Evolutionary conservation across 2,113 vertebrate genomes (phyloP).

Genomic region (Chionodraco myersi): DNA sequence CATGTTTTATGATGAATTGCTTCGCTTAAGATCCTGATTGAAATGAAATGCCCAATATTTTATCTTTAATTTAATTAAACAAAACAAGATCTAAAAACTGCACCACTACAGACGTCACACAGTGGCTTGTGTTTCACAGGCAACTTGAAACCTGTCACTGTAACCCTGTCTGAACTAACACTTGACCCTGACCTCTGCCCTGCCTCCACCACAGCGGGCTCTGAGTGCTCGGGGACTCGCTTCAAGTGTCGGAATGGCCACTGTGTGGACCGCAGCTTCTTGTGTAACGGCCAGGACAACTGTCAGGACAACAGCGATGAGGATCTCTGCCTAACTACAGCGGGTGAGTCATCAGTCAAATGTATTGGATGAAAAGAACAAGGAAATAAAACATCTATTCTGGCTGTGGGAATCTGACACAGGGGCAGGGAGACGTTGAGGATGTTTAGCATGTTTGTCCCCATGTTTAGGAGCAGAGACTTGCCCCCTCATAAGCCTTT

Average conservation of each 20-base stretch:
- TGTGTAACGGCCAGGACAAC: slow-evolving; percentile 96
- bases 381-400: not conserved
- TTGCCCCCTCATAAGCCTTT: not conserved
- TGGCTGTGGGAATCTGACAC: not conserved
- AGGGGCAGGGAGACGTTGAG: not conserved
- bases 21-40: not conserved
- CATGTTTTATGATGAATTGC: slow-evolving; percentile 18
- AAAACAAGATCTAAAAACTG: slow-evolving; percentile 7
- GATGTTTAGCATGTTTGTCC: not conserved
- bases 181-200: slow-evolving; percentile 34
- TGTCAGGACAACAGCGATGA: slow-evolving; percentile 98
- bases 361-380: not conserved
- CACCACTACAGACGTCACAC: not conserved
- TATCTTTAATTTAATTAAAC: slow-evolving; percentile 1
- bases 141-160: not conserved
- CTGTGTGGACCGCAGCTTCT: slow-evolving; percentile 97
- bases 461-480: not conserved
- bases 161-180: not conserved
- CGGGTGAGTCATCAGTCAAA: slow-evolving; percentile 83
- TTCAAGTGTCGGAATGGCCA: slow-evolving; percentile 96
- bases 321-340: slow-evolving; percentile 91
- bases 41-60: not conserved
- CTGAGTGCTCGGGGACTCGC: slow-evolving; percentile 93
- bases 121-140: not conserved
- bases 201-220: slow-evolving; percentile 82